Evolutionary conservation across 1,140 invertebrate genomes (phyloP), one percentile per base, ranked within the genome.

Genomic region (Pseudachorutes palmiensis): DNA sequence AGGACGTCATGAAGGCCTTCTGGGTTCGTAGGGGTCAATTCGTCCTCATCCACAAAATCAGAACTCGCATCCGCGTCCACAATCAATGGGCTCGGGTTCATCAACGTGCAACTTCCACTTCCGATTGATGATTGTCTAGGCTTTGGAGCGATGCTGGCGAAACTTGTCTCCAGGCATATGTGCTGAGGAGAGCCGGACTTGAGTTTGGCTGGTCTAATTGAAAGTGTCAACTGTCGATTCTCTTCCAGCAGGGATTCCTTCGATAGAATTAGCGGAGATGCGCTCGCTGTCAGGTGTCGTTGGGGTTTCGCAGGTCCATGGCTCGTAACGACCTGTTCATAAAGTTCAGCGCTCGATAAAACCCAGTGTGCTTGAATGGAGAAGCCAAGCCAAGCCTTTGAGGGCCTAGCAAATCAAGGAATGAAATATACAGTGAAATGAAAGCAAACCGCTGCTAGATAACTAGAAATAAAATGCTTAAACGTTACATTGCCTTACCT

Each of bases 241-340:
- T 59, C 51, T 2, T 26, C 67, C 12, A n/a, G 30, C 29, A 70
- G 26, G 1, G 69, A 71, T 33, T 72, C 67, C 58, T 64, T 41
- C 1, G 66, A 74, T 26, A 76, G 79, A 74, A 65, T 74, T 58
- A 74, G 76, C 57, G 73, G 77, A 62, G 71, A 79, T 60, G 67
- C 76, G 71, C 74, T 75, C 26, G 75, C 73, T 36, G 61, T 77
- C 68, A 75, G 70, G 71, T 78, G 72, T 28, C 87, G 82, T 75
- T 86, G 85, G 5, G 87, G 86, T 77, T 88, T 88, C 60, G 83
- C 81, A 67, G 87, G 85, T 55, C 87, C 87, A 76, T 86, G 80
- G 66, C 84, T 84, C 62, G 85, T 87, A 85, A 88, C 83, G 84
- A 89, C 87, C 87, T 89, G n/a, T n/a, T n/a, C n/a, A 77, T 19